Evolutionary conservation across 2,797 vertebrate species (phyloP).

Genomic region (Mus spretus): DNA sequence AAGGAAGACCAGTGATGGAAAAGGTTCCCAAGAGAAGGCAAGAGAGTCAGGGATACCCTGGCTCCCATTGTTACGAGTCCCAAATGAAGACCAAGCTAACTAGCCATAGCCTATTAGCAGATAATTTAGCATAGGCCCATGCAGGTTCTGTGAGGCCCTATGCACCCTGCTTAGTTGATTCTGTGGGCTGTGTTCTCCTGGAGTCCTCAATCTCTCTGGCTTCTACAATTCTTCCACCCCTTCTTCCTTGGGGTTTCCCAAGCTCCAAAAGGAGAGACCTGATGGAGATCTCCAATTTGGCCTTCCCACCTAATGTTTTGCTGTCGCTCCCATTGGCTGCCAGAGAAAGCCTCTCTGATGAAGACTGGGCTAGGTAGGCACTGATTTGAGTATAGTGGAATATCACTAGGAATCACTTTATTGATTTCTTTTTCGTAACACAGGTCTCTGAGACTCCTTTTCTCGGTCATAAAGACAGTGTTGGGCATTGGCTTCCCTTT

Average conservation of each 20-base stretch:
- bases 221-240: background rate
- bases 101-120: background rate
- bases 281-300: background rate
- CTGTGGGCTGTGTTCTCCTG: background rate
- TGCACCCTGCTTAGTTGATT: background rate
- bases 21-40: background rate
- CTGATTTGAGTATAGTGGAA: background rate
- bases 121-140: background rate
- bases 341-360: background rate
- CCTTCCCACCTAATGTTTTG: background rate
- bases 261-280: background rate
- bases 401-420: background rate
- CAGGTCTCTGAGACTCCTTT: background rate
- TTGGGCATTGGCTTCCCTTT: background rate
- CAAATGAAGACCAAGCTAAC: background rate
- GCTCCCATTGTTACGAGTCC: background rate
- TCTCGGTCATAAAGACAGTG: background rate
- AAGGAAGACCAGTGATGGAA: background rate
- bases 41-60: background rate
- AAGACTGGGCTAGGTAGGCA: background rate
- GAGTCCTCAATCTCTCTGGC: background rate
- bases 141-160: background rate
- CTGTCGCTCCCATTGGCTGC: background rate
- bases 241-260: background rate
- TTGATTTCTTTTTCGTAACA: background rate